Conservation (phyloP, 1,140 invertebrate genomes). For the Diabrotica virgifera region DNA sequence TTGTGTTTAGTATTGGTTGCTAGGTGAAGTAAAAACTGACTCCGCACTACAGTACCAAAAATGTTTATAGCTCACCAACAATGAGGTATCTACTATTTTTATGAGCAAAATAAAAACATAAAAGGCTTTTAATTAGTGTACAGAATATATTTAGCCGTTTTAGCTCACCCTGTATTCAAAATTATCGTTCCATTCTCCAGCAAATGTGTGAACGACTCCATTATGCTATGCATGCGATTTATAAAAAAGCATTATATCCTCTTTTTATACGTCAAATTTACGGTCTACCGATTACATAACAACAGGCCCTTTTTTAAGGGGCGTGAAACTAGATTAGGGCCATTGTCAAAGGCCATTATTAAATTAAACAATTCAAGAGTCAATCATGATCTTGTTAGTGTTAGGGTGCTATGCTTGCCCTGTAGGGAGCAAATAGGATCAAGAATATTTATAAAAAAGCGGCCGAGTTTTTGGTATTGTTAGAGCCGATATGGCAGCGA, state of each 20-base stretch:
- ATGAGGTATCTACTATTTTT: too few species aligned
- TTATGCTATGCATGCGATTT: constrained; percentile 11
- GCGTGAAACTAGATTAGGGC: constrained; percentile 44
- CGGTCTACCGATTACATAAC: constrained; percentile 32
- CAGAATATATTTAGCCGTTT: too few species aligned
- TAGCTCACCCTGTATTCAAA: not conserved
- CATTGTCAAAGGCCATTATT: constrained; percentile 41
- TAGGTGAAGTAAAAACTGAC: too few species aligned
- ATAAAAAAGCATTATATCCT: constrained; percentile 17
- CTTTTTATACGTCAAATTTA: constrained; percentile 33
- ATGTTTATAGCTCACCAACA: too few species aligned
- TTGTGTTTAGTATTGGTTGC: too few species aligned
- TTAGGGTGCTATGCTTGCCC: constrained; percentile 27
- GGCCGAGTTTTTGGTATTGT: not conserved
- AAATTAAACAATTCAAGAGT: constrained; percentile 42
- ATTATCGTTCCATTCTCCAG: not conserved
- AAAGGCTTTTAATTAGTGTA: too few species aligned
- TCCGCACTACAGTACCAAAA: too few species aligned
- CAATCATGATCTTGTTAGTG: constrained; percentile 39
- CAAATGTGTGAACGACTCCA: constrained; percentile 16
- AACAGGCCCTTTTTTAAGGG: constrained; percentile 36
- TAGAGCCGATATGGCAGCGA: not conserved
- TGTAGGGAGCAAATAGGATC: constrained; percentile 16
- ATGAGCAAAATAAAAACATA: too few species aligned
- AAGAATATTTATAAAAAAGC: constrained; percentile 16